Evolutionary conservation across 2,797 vertebrate species (phyloP).

Genomic region (Peromyscus attwateri): DNA sequence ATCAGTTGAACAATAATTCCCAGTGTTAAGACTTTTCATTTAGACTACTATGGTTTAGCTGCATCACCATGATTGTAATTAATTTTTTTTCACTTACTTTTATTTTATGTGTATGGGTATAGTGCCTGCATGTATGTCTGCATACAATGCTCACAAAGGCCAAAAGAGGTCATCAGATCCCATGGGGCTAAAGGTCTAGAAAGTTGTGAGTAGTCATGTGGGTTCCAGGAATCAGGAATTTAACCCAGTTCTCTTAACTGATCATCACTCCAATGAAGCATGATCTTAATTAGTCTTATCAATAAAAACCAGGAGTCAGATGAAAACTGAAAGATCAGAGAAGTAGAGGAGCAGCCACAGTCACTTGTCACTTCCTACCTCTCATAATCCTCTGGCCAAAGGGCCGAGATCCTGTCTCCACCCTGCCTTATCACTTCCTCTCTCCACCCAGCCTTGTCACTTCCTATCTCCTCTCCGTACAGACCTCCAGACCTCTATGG

Average conservation of each 20-base stretch:
- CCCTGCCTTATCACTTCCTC: no score
- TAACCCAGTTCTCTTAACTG: not conserved
- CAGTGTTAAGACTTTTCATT: not conserved
- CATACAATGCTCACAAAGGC: not conserved
- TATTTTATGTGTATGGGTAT: not conserved
- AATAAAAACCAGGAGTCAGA: no score
- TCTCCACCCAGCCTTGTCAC: no score
- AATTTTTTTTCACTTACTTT: not conserved
- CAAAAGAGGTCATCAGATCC: not conserved
- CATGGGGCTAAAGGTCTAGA: not conserved
- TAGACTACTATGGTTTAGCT: not conserved
- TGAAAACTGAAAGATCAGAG: no score
- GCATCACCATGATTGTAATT: not conserved
- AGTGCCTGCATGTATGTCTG: not conserved
- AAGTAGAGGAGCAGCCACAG: no score
- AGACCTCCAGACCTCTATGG: no score
- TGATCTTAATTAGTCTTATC: no score
- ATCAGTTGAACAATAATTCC: not conserved
- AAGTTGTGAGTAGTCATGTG: not conserved
- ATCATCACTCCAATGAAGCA: not conserved
- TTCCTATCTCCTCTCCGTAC: no score
- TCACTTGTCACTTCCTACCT: no score
- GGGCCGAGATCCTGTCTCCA: no score
- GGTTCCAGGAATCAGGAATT: not conserved
- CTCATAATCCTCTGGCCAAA: no score